These are phyloP conservation scores for Nebria brevicollis DNA, from an alignment of 2,888 invertebrate genomes.

Conservation along the genomic window DNA sequence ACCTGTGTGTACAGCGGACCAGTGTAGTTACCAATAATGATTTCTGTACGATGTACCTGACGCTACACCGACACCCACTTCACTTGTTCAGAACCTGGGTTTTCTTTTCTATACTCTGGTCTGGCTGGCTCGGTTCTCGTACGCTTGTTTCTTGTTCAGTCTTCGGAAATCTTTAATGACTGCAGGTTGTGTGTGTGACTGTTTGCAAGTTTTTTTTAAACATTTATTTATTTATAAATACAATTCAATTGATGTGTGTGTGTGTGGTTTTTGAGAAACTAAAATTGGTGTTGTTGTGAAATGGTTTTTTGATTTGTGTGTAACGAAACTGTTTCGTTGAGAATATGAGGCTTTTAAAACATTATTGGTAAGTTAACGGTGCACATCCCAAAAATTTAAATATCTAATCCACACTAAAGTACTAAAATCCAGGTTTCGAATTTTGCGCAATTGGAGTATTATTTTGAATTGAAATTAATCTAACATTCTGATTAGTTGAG, in stretches of 20 bases:
- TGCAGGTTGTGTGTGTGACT: slow-evolving; percentile 44
- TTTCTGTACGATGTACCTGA: slow-evolving; percentile 31
- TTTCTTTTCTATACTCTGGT: not conserved
- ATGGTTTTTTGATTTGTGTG: slow-evolving; percentile 8
- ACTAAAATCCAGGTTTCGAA: too few species aligned
- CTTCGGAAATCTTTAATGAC: slow-evolving; percentile 51
- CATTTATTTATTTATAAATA: slow-evolving; percentile 6
- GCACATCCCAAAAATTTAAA: too few species aligned
- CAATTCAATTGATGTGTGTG: slow-evolving; percentile 27
- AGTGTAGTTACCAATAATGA: not conserved
- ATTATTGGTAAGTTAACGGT: slow-evolving; percentile 57
- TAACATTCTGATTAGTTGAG: not conserved
- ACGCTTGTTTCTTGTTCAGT: slow-evolving; percentile 49
- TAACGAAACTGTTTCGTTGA: not conserved
- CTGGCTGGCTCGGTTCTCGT: not conserved
- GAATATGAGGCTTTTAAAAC: slow-evolving; percentile 59
- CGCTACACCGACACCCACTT: slow-evolving; percentile 42
- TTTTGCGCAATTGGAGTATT: not conserved
- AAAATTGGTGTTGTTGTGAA: slow-evolving; percentile 34
- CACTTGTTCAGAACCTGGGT: slow-evolving; percentile 36
- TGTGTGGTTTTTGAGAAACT: slow-evolving; percentile 16
- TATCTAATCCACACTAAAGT: too few species aligned
- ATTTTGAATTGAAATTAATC: not conserved
- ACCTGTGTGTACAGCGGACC: slow-evolving; percentile 48
- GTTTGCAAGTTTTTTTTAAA: slow-evolving; percentile 16